Evolutionary conservation across 2,113 vertebrate species (phyloP), one percentile per base, ranked within the genome.

Genomic region (Ceratotherium simum): DNA sequence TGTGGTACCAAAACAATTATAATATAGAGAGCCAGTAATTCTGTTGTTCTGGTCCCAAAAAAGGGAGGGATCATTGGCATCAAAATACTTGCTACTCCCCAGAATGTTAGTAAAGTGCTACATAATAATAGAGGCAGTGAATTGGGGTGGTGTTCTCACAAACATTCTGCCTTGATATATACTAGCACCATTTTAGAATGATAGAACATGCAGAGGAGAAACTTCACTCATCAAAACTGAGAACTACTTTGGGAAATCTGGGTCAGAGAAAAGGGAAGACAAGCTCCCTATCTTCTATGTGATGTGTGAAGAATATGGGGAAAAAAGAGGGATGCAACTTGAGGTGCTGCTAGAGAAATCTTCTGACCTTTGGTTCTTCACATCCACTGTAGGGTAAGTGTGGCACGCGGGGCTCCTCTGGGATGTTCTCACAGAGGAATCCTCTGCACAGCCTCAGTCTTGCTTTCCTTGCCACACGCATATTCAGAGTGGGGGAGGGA

Each of bases 1-100:
- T 90, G 72, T 51, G 84, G 42, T n/a, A 3, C 48, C 90, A 58
- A 92, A 96, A 84, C 13, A 54, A 98, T 95, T 20, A 97, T 91
- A 95, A n/a, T 94, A 96, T n/a, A 86, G 95, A 90, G 67, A 75
- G 83, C 94, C 2, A 0, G 36, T 54, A 96, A 87, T 91, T 88
- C 31, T 33, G 72, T 97, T 70, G 70, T 91, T 64, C 70, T 62
- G 33, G 51, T 25, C 29, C 65, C 95, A 73, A 51, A 54, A 94
- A 82, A 18, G 70, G 56, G 67, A 54, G 65, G n/a, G 31, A 39
- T 10, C n/a, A 64, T 10, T 42, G 54, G 31, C 33, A 48, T 10
- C n/a, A 84, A 60, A 92, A 81, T 33, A 36, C 54, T 73, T 48
- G 39, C 12, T 89, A 31, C 29, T 73, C 23, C 51, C 33, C 2